Base-by-base conservation (phyloP, 2,888 invertebrate species). In the Cerceris ruficornis region DNA sequence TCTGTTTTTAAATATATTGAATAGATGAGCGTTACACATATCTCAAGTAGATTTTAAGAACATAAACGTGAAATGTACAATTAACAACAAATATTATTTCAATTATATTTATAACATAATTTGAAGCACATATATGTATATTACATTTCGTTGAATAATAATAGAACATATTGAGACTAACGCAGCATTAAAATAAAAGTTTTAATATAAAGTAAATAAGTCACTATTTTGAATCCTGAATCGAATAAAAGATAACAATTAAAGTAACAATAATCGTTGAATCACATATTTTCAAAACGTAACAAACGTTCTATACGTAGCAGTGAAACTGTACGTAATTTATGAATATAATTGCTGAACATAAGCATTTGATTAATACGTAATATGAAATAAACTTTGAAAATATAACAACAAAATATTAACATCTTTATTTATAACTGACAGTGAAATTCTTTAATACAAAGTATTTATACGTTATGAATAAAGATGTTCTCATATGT, bases 341-440 rank as follows among this genome's bases (percentile, higher is more conserved):
- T 64, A 55, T 71, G 58, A 61, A 42, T 70, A 57, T 58, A 54
- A 68, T 58, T n/a, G 50, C 75, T 28, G 49, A 70, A 67, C 54
- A 73, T 72, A 67, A 49, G 61, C 55, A 65, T 65, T 75, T 71
- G 46, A 58, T 70, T 17, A 50, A 54, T 74, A 69, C 61, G 62
- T 49, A 73, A 49, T 70, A 62, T 60, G 62, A 69, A 60, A 76
- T 80, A 77, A 79, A 84, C 70, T 83, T 71, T 71, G 52, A 61
- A 73, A 65, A 69, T 75, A 17, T 71, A 82, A 75, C 68, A 61
- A 64, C 60, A 82, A 68, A 52, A 79, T 75, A 73, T 58, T 65
- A 61, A 55, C 61, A 82, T 78, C 66, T 80, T 77, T 75, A 75
- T 75, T 75, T 69, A 60, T 71, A 80, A 77, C 65, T 73, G 8